phyloP scores from a whole-genome alignment of 2,113 vertebrate species.

The Danionella cerebrum region DNA sequence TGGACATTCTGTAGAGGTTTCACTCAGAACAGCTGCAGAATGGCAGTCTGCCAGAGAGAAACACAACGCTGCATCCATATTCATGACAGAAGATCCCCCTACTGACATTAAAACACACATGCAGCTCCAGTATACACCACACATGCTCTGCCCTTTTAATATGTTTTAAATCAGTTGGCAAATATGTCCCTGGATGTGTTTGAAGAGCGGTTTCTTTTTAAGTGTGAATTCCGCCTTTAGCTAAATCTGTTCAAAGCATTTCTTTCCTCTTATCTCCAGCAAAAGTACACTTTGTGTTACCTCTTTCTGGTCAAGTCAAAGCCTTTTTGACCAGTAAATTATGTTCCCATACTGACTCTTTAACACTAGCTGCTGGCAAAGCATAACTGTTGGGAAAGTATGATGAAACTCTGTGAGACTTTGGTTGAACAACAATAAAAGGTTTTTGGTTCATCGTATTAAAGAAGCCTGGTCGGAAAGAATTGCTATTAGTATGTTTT shows the following conservation, averaged over 20 bases:
- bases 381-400: not conserved
- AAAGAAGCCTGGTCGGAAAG: no score
- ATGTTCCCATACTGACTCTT: not conserved
- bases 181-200: conserved; percentile 27
- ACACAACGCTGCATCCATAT: conserved; percentile 4
- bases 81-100: not conserved
- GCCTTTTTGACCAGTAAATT: conserved; percentile 9
- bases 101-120: not conserved
- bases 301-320: conserved; percentile 14
- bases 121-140: conserved; percentile 6
- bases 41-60: not conserved
- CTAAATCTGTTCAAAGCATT: conserved; percentile 25
- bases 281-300: conserved; percentile 29
- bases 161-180: conserved; percentile 23
- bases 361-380: not conserved
- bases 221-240: conserved; percentile 17
- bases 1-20: not conserved
- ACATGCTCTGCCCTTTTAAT: conserved; percentile 3
- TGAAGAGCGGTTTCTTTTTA: conserved; percentile 21
- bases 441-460: not conserved
- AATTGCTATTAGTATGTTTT: no score
- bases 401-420: not conserved
- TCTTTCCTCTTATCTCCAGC: conserved; percentile 15
- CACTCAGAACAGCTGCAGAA: conserved; percentile 8
- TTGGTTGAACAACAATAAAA: not conserved